Evolutionary conservation across 2,888 invertebrate species (phyloP), one percentile per base, ranked within the genome.

Genomic region (Rhingia campestris): DNA sequence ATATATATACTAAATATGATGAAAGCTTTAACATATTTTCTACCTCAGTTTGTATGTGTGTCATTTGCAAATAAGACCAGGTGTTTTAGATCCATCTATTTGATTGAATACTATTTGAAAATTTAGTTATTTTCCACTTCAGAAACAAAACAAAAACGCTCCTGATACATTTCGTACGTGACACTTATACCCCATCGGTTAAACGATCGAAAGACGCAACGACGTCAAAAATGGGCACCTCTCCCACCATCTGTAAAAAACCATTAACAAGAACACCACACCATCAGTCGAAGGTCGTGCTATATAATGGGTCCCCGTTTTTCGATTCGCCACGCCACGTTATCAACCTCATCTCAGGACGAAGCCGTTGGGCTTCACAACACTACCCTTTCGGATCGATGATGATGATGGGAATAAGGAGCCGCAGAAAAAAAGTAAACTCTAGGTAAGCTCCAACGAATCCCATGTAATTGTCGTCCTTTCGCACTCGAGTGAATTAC

Each of bases 381-480:
- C 30, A 6, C 51, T 10, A 51, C 37, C 35, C 4, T 47, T 4
- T 64, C 54, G 35, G 43, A 53, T 61, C 59, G 53, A 54, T 61
- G 75, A 59, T 47, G 43, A 54, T 14, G 22, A 39, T 37, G 37
- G 22, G 49, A 35, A 35, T 12, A 30, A 9, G 54, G 22, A 10
- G 14, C 4, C n/a, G 30, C 14, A 51, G 4, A 43, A 56, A 39
- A 43, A 14, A 33, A 67, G 45, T 39, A 64, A 64, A 49, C 74
- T 37, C 67, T 61, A 74, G 64, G 79, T 74, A 63, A 84, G 69
- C 58, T 74, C 69, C 64, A 82, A 64, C 43, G 74, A 70, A 74
- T 79, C 74, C 69, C 56, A 73, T 70, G 66, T 84, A 84, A 84
- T 84, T 79, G 74, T 82, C 69, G 79, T 79, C 82, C 82, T 82